Conservation (phyloP, 2,888 invertebrate species). For the Cephus runcator region DNA sequence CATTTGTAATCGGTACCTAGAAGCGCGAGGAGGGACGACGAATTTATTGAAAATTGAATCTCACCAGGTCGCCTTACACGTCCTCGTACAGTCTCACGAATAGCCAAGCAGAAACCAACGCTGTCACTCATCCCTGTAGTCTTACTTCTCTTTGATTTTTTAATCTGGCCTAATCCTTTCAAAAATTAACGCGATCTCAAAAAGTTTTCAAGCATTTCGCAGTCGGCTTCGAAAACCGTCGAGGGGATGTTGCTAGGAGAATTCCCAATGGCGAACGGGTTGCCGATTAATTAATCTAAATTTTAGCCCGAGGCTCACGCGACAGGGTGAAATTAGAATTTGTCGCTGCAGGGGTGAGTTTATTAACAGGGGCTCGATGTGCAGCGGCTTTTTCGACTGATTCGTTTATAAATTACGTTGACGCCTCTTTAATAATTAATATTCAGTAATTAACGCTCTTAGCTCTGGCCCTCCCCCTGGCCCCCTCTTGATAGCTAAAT, state of each 20-base stretch:
- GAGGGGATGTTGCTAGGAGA: neutral
- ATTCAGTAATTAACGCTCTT: conserved; percentile 28
- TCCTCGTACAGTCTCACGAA: neutral
- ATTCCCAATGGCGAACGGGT: conserved; percentile 17
- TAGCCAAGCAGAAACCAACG: neutral
- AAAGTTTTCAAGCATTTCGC: neutral
- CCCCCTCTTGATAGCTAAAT: too few species aligned
- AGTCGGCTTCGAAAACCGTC: neutral
- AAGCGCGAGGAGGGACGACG: conserved; percentile 12
- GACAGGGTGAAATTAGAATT: conserved; percentile 40
- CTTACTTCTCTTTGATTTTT: conserved; percentile 18
- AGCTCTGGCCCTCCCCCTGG: too few species aligned
- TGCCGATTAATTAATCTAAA: conserved; percentile 50
- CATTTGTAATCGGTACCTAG: conserved; percentile 31
- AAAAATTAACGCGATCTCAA: neutral
- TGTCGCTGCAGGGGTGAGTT: conserved; percentile 34
- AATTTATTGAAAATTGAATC: conserved; percentile 45
- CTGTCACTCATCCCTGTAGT: neutral
- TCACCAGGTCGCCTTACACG: conserved; percentile 11
- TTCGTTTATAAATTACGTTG: conserved; percentile 24
- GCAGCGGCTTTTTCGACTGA: conserved; percentile 25
- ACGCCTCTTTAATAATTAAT: conserved; percentile 23
- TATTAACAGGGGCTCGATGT: conserved; percentile 34
- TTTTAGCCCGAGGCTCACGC: conserved; percentile 25
- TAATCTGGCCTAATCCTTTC: conserved; percentile 10